Evolutionary conservation across 2,113 vertebrate genomes (phyloP).

Genomic region (Brachyhypopomus occidentalis): DNA sequence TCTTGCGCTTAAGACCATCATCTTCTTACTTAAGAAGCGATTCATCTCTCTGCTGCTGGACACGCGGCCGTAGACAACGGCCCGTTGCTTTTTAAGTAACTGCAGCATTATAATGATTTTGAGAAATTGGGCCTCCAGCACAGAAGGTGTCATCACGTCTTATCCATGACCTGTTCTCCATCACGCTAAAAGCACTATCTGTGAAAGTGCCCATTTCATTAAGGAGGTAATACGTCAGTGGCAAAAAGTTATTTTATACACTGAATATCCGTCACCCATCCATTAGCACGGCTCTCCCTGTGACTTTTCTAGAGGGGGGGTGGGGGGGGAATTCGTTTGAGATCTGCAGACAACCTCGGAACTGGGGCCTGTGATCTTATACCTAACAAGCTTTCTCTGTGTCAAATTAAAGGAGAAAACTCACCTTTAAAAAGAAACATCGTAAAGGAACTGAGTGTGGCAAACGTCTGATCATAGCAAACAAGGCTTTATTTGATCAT

Average conservation of each 20-base stretch:
- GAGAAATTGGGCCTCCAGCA: conserved; percentile 70
- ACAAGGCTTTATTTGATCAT: conserved; percentile 75
- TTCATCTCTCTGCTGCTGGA: conserved; percentile 61
- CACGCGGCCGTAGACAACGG: conserved; percentile 59
- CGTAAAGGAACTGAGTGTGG: conserved; percentile 47
- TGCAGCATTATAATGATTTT: conserved; percentile 77
- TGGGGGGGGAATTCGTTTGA: conserved; percentile 61
- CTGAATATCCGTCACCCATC: conserved; percentile 54
- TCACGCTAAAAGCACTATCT: conserved; percentile 60
- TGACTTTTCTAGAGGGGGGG: conserved; percentile 35
- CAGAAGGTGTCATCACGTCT: conserved; percentile 67
- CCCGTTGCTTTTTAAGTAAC: conserved; percentile 77
- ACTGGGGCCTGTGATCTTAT: conserved; percentile 72
- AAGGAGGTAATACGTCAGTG: conserved; percentile 51
- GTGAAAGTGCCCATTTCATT: conserved; percentile 59
- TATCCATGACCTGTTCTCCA: conserved; percentile 61
- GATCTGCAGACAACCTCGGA: conserved; percentile 67
- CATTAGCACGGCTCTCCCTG: conserved; percentile 44
- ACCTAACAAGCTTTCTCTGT: conserved; percentile 74
- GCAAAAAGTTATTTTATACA: conserved; percentile 52
- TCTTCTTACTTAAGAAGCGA: conserved; percentile 74
- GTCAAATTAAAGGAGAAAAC: conserved; percentile 71
- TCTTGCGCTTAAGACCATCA: conserved; percentile 36
- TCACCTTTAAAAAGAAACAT: conserved; percentile 43
- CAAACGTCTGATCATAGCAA: conserved; percentile 72